Evolutionary conservation across 2,113 vertebrate genomes (phyloP), one percentile per base, ranked within the genome.

Genomic region (Grantiella picta): DNA sequence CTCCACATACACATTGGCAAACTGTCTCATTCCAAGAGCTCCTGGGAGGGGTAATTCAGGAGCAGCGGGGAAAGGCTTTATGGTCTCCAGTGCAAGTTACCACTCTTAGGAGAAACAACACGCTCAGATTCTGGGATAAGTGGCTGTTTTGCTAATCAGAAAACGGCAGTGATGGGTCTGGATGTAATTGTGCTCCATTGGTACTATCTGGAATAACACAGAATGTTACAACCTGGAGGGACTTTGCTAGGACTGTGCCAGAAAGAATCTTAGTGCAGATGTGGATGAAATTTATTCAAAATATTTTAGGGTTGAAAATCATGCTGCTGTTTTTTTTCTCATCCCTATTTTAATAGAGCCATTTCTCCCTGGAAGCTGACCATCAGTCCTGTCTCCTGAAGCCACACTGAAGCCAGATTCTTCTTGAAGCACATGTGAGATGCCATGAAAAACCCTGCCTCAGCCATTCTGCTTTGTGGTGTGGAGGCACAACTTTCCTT

Each of bases 11-110:
- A 1, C 44, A 2, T 4, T 75, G 56, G 47, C 35, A 86, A 71
- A 31, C n/a, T 11, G 9, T 64, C 83, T 59, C 1, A 0, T 45
- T 47, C 1, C 3, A 24, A 49, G 15, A 42, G 16, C 38, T 85
- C 28, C 24, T 36, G 60, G 11, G 9, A 86, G 47, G 15, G 33
- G 38, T 49, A 73, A 63, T 68, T 82, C 54, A 47, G 42, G 22
- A 33, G 11, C 14, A 68, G 52, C 7, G 19, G 59, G 68, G 28
- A 73, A 44, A 69, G 29, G 6, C 29, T 60, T 73, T 44, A 36
- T 52, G 60, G 40, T 12, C 21, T 36, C 42, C 1, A 2, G 8
- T 68, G 61, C 42, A 53, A 82, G 47, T 78, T 36, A 2, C n/a
- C 18, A 49, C 36, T 60, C 29, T 73, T 63, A 52, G 35, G 40